These are phyloP conservation scores for Scortum barcoo DNA, from an alignment of 2,113 vertebrate genomes.

Conservation along the genomic window DNA sequence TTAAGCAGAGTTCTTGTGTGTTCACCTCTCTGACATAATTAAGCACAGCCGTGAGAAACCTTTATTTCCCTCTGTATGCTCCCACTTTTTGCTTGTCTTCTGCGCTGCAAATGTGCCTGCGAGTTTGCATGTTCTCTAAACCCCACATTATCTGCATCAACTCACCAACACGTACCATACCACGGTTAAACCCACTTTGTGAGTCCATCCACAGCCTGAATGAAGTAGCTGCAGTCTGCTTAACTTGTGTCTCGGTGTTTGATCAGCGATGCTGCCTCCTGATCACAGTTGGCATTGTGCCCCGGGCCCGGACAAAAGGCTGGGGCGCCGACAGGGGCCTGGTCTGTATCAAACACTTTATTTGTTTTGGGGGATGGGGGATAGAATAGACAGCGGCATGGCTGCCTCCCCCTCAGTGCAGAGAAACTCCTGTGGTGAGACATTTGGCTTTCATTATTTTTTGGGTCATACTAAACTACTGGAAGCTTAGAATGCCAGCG, in stretches of 20 bases:
- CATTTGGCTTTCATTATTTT: slow-evolving; percentile 76
- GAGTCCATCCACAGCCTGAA: slow-evolving; percentile 50
- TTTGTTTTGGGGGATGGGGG: slow-evolving; percentile 77
- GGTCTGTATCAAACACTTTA: slow-evolving; percentile 72
- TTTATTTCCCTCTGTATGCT: slow-evolving; percentile 3
- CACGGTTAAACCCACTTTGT: slow-evolving; percentile 10
- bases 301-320: slow-evolving; percentile 69
- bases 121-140: slow-evolving; percentile 8
- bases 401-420: slow-evolving; percentile 47
- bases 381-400: slow-evolving; percentile 39
- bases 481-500: slow-evolving; percentile 24
- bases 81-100: neutral
- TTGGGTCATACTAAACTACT: slow-evolving; percentile 48
- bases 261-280: slow-evolving; percentile 68
- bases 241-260: slow-evolving; percentile 64
- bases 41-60: slow-evolving; percentile 54
- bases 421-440: slow-evolving; percentile 68
- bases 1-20: slow-evolving; percentile 65
- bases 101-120: neutral
- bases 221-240: slow-evolving; percentile 58
- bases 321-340: slow-evolving; percentile 64
- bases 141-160: neutral
- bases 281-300: slow-evolving; percentile 73
- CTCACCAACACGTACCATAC: neutral
- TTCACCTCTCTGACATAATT: slow-evolving; percentile 61